A percentile compares a stretch with the other conserved stretches of the same genome.
These are phyloP conservation scores for Galaxea fascicularis DNA, from an alignment of 92 coral and sea anemone species.

Conservation along the genomic window DNA sequence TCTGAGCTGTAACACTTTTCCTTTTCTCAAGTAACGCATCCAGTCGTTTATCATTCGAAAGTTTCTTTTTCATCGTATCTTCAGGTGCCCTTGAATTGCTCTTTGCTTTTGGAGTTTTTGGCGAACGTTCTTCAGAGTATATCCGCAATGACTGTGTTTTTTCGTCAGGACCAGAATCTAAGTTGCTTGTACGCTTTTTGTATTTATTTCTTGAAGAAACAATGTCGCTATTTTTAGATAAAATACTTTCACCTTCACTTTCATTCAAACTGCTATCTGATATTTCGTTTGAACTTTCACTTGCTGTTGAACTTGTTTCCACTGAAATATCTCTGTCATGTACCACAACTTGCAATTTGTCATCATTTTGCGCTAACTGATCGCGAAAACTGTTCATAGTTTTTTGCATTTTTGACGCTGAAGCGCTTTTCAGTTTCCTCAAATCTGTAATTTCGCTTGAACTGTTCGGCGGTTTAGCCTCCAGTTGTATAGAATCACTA, in stretches of 20 bases:
- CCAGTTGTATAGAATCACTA: not conserved
- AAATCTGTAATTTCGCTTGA: not conserved
- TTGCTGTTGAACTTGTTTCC: not conserved
- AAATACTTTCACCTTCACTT: not conserved
- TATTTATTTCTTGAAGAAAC: not conserved
- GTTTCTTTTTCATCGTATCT: constrained; percentile 48
- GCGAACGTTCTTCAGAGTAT: not conserved
- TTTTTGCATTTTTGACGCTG: not conserved
- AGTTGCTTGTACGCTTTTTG: not conserved
- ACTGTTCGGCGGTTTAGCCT: too few relatives aligned
- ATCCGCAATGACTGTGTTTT: not conserved
- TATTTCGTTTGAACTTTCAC: not conserved
- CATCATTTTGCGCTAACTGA: not conserved
- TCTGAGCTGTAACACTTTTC: constrained; percentile 55
- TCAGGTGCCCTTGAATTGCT: not conserved
- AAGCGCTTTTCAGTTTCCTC: not conserved
- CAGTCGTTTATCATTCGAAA: constrained; percentile 85
- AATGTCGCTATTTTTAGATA: not conserved
- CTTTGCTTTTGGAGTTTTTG: not conserved
- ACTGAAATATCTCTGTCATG: not conserved
- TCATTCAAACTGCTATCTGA: not conserved
- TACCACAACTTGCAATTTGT: not conserved
- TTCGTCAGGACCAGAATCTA: not conserved
- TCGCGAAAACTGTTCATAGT: not conserved
- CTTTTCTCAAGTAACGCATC: constrained; percentile 76